Conservation (phyloP, 2,888 invertebrate genomes). For the Drosophila sordidula region DNA sequence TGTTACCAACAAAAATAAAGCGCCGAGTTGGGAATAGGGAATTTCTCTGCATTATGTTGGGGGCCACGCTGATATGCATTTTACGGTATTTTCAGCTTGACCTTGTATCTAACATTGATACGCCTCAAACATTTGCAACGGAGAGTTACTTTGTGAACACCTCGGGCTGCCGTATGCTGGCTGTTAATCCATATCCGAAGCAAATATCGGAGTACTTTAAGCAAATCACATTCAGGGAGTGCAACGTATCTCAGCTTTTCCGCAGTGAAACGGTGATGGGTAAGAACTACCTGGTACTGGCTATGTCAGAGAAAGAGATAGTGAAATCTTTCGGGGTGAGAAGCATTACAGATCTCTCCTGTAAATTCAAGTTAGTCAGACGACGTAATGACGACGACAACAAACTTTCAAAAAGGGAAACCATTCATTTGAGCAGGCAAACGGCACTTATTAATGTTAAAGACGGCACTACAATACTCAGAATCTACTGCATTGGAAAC, state of each 20-base stretch:
- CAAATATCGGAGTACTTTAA: not conserved
- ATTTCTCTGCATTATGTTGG: constrained; percentile 3
- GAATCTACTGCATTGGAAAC: constrained; percentile 2
- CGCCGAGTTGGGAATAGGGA: not conserved
- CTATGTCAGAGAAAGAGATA: constrained; percentile 83
- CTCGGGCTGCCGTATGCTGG: constrained; percentile 36
- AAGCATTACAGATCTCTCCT: constrained; percentile 3
- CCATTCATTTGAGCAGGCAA: constrained; percentile 2
- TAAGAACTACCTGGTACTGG: constrained; percentile 5
- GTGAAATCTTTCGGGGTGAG: constrained; percentile 56
- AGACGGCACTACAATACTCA: not conserved
- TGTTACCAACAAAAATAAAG: not conserved
- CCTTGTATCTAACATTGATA: too few species aligned
- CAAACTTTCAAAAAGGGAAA: not conserved
- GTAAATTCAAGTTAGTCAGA: not conserved
- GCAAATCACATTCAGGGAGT: not conserved
- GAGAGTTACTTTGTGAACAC: constrained; percentile 41
- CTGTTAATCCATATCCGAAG: constrained; percentile 21
- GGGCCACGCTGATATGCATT: constrained; percentile 10
- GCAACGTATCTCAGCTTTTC: constrained; percentile 8
- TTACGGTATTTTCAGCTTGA: constrained; percentile 2
- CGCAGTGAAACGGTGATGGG: not conserved
- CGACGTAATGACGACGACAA: not conserved
- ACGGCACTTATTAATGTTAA: not conserved
- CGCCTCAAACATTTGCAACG: not conserved